Evolutionary conservation across 1,140 invertebrate species (phyloP), one percentile per base, ranked within the genome.

Genomic region (Aricia agestis): DNA sequence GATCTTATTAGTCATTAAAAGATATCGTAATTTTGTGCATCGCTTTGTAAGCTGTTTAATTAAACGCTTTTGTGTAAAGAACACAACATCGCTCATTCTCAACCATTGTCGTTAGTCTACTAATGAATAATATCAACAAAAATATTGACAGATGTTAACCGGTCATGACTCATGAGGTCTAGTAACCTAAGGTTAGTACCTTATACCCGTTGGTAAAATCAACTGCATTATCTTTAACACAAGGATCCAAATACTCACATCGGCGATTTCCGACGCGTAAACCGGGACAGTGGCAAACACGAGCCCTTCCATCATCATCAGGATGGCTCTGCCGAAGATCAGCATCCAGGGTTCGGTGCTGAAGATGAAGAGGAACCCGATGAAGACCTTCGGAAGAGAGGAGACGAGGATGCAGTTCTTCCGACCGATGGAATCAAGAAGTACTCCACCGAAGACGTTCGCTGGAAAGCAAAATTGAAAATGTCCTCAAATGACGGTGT

Each of bases 261-360:
- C 78, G 58, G 84, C 81, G 61, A 88, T 79, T 73, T 88, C 86
- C 0, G 86, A 80, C 17, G 80, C 73, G 52, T 88, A 88, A 42
- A 82, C 77, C 17, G 86, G 81, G 2, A 82, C 78, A 1, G 76
- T 71, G 0, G 70, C 71, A 4, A 82, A 75, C 0, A 76, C 52
- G 0, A 80, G 65, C 0, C 69, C 67, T 57, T 84, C 79, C 0
- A 67, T 42, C 0, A 81, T 3, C 63, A 83, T 75, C 80, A 83
- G 84, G 0, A 86, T 65, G 17, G 78, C 72, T 0, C 68, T 67
- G 6, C 68, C 66, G 58, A 75, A 72, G 15, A 75, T 67, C 17
- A 78, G 69, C 9, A 72, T 72, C 81, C 82, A 84, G 0, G 84
- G 66, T n/a, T 79, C 71, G 0, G 67, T 66, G 17, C 41, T 36